Percentiles rank a stretch among this genome's conserved stretches.
Conservation (phyloP, 2,797 vertebrate species). For the Pangasius larnaudii region DNA sequence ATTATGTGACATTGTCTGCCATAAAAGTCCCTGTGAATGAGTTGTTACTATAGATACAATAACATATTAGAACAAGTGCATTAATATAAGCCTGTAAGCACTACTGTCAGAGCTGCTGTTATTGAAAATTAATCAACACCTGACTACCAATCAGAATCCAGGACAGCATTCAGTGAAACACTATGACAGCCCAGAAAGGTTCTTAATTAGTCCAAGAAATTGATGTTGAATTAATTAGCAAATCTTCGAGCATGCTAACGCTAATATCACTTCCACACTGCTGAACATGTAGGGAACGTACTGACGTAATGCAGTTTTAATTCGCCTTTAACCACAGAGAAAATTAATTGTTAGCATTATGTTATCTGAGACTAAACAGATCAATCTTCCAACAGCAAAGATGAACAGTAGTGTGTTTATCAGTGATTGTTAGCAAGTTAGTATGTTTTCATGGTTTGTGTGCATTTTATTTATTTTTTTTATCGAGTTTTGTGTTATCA, state of each 20-base stretch:
- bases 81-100: not conserved
- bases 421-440: not conserved
- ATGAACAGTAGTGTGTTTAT: not conserved
- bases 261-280: not conserved
- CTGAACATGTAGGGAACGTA: not conserved
- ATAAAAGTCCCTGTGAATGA: not conserved
- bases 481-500: constrained; percentile 9
- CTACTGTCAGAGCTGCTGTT: not conserved
- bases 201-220: no score
- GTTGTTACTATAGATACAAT: not conserved
- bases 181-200: not conserved
- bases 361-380: not conserved
- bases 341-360: not conserved
- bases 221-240: not conserved
- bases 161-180: not conserved
- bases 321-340: not conserved
- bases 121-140: not conserved
- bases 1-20: not conserved
- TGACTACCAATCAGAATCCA: not conserved
- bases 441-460: not conserved
- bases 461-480: not conserved
- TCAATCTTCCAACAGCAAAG: not conserved
- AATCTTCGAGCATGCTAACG: not conserved
- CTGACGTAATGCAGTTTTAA: not conserved
- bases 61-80: not conserved